Conservation (phyloP, 2,113 vertebrate genomes). For the Carassius gibelio region DNA sequence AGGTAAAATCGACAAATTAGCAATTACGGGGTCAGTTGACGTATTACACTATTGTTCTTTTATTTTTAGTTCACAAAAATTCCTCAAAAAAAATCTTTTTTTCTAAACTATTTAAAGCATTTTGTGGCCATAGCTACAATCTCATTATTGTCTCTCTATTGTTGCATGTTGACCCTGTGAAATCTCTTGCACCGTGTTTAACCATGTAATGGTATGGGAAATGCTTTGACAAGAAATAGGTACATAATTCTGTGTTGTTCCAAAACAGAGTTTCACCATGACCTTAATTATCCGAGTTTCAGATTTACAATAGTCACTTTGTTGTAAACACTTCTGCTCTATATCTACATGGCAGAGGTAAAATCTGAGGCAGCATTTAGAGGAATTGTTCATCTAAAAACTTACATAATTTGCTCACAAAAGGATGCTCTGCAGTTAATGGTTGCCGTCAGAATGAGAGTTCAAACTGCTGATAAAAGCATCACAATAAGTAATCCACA, state of each 20-base stretch:
- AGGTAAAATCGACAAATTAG: conserved; percentile 6
- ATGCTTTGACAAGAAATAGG: conserved; percentile 30
- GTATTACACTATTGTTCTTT: background rate
- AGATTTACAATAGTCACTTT: background rate
- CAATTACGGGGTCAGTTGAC: conserved; percentile 26
- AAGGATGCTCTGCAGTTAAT: background rate
- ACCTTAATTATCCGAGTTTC: background rate
- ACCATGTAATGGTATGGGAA: background rate
- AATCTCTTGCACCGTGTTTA: background rate
- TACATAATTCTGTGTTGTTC: conserved; percentile 7
- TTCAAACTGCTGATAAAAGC: background rate
- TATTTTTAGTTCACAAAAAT: background rate
- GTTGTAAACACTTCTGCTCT: background rate
- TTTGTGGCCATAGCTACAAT: conserved; percentile 28
- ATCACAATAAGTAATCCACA: background rate
- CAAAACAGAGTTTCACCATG: background rate
- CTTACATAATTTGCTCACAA: background rate
- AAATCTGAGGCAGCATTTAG: too few species aligned
- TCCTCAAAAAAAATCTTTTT: background rate
- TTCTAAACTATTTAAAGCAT: conserved; percentile 3
- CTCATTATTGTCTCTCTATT: conserved; percentile 10
- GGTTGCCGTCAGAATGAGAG: background rate
- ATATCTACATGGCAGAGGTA: background rate
- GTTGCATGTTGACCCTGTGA: background rate
- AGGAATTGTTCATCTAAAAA: too few species aligned